Evolutionary conservation across 2,113 vertebrate species (phyloP), one percentile per base, ranked within the genome.

Genomic region (Melanerpes aurifrons): DNA sequence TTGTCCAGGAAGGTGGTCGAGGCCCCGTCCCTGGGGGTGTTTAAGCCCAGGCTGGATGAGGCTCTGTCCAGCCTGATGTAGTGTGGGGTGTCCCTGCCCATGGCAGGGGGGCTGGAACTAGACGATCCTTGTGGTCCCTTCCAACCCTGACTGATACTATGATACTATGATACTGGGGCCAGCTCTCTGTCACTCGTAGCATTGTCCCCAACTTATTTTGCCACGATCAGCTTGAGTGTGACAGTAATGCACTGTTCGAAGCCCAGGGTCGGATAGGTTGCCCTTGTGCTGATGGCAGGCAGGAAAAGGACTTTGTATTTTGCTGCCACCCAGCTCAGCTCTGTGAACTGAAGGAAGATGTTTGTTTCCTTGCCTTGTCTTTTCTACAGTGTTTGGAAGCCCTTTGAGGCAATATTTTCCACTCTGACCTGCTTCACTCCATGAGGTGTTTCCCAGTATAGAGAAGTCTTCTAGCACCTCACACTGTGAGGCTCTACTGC

Each of bases 281-380:
- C 21, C 31, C 50, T 53, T 40, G 9, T 21, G 18, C 31, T 66
- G 15, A 19, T n/a, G 37, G 43, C 19, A 57, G 31, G 31, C 22
- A 48, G 37, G 56, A 2, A 9, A 56, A 62, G 47, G 48, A 62
- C 17, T 5, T 4, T 0, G 0, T 0, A 54, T 69, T 9, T 48
- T 79, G 20, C 76, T 92, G 58, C 31, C 66, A 25, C 15, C 19
- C 35, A 37, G 35, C 35, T 37, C 37, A 37, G 22, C 31, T 82
- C 48, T 37, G 37, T 43, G 54, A 86, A 20, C 6, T 8, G 45
- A 61, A 76, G 58, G 31, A 54, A 57, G 43, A 13, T 11, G 3
- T 63, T 78, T 86, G 21, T 67, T 84, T 72, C 28, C 32, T 19
- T 24, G 57, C 54, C 28, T 83, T 15, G 19, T 75, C 43, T 79